phyloP scores from a whole-genome alignment of 2,113 vertebrate species.

The Oceanodroma tethys region DNA sequence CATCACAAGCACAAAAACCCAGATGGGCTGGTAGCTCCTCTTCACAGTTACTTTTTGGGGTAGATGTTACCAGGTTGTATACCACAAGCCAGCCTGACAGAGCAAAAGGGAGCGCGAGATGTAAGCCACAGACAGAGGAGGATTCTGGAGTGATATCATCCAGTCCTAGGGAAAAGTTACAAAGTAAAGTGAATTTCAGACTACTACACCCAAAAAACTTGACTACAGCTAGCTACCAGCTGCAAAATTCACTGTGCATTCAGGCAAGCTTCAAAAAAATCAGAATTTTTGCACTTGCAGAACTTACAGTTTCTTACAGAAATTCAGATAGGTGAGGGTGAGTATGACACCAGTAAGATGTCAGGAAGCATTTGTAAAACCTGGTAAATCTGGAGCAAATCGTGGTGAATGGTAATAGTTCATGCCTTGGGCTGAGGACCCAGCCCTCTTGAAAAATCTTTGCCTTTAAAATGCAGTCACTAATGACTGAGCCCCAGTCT shows the following conservation, averaged over 20 bases:
- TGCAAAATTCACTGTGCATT: background rate
- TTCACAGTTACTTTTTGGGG: background rate
- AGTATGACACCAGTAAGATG: background rate
- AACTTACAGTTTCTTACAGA: background rate
- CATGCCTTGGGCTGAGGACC: background rate
- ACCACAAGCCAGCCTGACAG: background rate
- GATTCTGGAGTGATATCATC: background rate
- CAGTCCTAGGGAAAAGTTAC: background rate
- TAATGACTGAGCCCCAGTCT: background rate
- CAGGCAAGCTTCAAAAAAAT: background rate
- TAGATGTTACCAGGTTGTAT: background rate
- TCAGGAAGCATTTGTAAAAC: background rate
- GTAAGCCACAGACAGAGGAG: background rate
- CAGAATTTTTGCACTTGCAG: background rate
- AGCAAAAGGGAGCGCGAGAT: background rate
- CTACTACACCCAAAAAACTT: background rate
- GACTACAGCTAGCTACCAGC: background rate
- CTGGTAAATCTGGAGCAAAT: background rate
- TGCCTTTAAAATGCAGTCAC: background rate
- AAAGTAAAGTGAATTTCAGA: background rate
- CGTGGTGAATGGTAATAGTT: background rate
- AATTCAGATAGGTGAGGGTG: background rate
- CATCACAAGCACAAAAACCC: background rate
- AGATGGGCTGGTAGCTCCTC: background rate
- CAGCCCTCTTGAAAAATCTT: background rate